Evolutionary conservation across 2,113 vertebrate species (phyloP), one percentile per base, ranked within the genome.

Genomic region (Telmatochromis sp.): DNA sequence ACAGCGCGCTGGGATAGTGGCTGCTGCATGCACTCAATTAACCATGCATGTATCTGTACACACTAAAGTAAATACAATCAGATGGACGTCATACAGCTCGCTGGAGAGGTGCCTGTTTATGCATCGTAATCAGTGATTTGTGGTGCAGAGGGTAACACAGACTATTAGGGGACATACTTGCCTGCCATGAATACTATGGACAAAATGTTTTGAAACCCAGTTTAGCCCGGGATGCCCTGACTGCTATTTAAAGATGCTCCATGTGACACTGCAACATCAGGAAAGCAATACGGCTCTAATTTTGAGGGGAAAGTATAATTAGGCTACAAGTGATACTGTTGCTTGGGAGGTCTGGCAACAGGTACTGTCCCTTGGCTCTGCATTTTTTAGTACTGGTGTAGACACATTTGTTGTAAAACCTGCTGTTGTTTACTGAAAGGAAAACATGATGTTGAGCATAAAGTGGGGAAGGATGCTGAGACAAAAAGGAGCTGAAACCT

Each of bases 171-270:
- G 89, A 89, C 88, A 26, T 89, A 31, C 78, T 79, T 2, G 73
- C 55, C 47, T 83, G 84, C 49, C 87, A 88, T 68, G 58, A 87
- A 91, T 80, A 82, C 31, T 40, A 37, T 79, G 45, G 58, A 23
- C 55, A 13, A 40, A 87, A 21, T 73, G 84, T 89, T 89, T 84
- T 70, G 21, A 58, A 80, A 81, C 31, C 45, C 13, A 79, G 65
- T 89, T 47, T 21, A 28, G 63, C 28, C 26, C 2, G 31, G 40
- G 89, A 81, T 33, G 82, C 51, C 81, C 21, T 33, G 31, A 51
- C 78, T 12, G 82, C 92, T 95, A 94, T 95, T 95, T 94, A 89
- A 93, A 93, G 93, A 60, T 79, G 82, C 51, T 84, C 31, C 87
- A 81, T 51, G 79, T 82, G 80, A 60, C 45, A 33, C 80, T 84